A percentile compares a stretch with the other conserved stretches of the same genome.
Conservation (phyloP, 64 coral and sea anemone species). For the Stichodactyla mertensii region DNA sequence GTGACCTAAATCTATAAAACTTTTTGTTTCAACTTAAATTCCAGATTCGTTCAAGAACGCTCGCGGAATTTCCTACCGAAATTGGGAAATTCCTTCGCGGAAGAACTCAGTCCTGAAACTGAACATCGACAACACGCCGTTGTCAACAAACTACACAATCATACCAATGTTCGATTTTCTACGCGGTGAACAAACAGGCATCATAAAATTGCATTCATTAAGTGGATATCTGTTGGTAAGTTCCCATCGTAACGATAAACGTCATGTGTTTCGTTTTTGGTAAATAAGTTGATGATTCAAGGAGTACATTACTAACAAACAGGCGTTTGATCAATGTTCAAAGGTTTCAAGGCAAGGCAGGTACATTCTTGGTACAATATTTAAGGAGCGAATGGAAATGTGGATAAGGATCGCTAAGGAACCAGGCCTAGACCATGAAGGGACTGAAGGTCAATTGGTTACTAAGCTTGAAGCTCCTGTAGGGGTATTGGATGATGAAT, state of each 20-base stretch:
- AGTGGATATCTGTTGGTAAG: not conserved
- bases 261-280: too few species aligned
- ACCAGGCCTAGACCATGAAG: conserved; percentile 2
- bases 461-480: not conserved
- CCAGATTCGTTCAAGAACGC: not conserved
- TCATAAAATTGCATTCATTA: not conserved
- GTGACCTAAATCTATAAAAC: not conserved
- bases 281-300: too few species aligned
- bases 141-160: not conserved
- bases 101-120: not conserved
- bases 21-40: not conserved
- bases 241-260: not conserved
- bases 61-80: not conserved
- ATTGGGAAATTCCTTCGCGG: not conserved
- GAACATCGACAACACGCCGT: not conserved
- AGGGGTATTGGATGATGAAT: not conserved
- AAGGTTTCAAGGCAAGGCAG: not conserved
- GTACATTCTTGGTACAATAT: not conserved
- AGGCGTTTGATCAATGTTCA: not conserved
- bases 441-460: not conserved
- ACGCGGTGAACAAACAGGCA: not conserved
- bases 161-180: not conserved
- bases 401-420: not conserved
- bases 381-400: not conserved
- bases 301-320: not conserved